phyloP scores from a whole-genome alignment of 2,113 vertebrate genomes.

The Nothoprocta pentlandii region DNA sequence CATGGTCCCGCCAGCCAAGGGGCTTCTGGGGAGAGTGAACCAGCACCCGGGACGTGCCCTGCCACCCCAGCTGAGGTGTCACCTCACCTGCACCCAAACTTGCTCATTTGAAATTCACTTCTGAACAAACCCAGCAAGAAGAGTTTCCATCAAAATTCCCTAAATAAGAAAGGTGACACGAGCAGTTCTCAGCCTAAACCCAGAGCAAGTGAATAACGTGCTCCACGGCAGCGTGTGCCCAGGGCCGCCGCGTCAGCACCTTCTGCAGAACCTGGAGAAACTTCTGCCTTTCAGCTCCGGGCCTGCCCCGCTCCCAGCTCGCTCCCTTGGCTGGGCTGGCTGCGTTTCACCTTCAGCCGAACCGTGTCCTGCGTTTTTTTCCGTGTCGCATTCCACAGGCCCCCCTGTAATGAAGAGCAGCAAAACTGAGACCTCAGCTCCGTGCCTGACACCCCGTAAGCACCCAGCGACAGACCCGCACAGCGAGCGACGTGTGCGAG shows the following conservation, averaged over 20 bases:
- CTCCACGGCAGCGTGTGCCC: not conserved
- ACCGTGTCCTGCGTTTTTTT: not conserved
- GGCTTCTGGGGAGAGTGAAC: not conserved
- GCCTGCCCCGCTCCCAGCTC: not conserved
- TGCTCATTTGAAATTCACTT: not conserved
- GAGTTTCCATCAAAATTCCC: not conserved
- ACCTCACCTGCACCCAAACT: not conserved
- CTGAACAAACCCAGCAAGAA: not conserved
- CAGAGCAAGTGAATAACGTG: not conserved
- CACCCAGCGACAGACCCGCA: not conserved
- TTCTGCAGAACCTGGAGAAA: slow-evolving; percentile 26
- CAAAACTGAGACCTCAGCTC: not conserved
- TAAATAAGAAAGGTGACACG: not conserved
- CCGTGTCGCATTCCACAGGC: not conserved
- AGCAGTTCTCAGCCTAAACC: not conserved
- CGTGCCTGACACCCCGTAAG: fast-evolving
- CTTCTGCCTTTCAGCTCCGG: not conserved
- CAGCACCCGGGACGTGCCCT: not conserved
- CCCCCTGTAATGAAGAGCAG: not conserved
- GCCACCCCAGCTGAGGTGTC: not conserved
- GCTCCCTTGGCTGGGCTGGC: not conserved
- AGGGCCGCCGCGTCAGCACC: not conserved
- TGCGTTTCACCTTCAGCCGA: not conserved
- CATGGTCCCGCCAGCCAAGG: not conserved
- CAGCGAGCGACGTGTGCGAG: not conserved